Conservation (phyloP, 2,797 vertebrate genomes). For the Micromesistius poutassou region DNA sequence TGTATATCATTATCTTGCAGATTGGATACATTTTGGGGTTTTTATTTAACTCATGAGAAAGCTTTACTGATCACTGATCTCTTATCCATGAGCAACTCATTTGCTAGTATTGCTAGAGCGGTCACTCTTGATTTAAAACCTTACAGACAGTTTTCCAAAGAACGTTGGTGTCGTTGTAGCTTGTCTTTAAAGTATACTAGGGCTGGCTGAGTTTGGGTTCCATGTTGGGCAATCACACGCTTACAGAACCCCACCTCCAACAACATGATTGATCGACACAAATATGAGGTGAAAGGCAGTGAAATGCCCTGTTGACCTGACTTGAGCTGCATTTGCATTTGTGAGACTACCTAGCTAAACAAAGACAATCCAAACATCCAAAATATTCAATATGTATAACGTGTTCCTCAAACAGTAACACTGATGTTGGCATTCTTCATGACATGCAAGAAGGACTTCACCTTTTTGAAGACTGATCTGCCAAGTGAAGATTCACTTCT, state of each 20-base stretch:
- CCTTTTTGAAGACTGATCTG: background rate
- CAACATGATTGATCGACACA: background rate
- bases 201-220: background rate
- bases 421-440: slow-evolving; percentile 31
- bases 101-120: background rate
- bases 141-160: background rate
- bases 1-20: background rate
- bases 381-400: background rate
- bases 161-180: too few species aligned
- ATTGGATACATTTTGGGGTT: background rate
- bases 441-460: slow-evolving; percentile 40
- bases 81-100: background rate
- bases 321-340: background rate
- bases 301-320: background rate
- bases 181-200: background rate
- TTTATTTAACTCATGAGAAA: background rate
- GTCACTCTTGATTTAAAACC: background rate
- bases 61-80: background rate
- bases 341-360: background rate
- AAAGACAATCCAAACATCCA: background rate
- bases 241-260: background rate
- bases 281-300: background rate
- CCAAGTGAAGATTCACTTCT: slow-evolving; percentile 21
- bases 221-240: background rate
- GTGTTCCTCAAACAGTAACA: slow-evolving; percentile 32